These are phyloP conservation scores for Pteronotus mesoamericanus DNA, from an alignment of 2,797 vertebrate genomes.

Conservation along the genomic window DNA sequence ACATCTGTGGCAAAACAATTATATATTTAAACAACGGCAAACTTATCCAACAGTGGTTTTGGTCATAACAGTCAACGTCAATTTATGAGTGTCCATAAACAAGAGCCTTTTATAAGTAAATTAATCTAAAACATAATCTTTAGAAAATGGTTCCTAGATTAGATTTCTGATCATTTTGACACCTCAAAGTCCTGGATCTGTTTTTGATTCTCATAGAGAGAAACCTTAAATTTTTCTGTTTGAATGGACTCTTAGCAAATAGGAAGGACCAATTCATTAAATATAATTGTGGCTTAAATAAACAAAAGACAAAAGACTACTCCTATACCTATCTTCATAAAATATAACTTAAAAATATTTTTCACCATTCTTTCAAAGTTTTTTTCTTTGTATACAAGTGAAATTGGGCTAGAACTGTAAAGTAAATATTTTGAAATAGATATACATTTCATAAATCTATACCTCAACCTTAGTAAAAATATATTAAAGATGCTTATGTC, in stretches of 20 bases:
- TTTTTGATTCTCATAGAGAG: neutral
- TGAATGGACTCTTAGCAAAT: neutral
- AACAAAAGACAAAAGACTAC: neutral
- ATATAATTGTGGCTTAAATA: neutral
- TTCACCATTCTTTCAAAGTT: neutral
- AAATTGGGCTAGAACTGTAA: neutral
- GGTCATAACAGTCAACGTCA: neutral
- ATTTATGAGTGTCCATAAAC: slow-evolving; percentile 23
- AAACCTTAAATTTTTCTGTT: neutral
- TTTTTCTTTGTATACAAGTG: neutral
- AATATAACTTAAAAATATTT: neutral
- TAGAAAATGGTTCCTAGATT: slow-evolving; percentile 16
- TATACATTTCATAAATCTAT: neutral
- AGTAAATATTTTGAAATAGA: slow-evolving; percentile 18
- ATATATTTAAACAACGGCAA: neutral
- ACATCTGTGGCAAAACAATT: neutral
- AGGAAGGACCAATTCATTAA: neutral
- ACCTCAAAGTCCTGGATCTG: neutral
- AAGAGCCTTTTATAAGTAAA: neutral
- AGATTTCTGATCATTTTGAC: slow-evolving; percentile 8
- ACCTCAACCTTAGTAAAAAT: neutral
- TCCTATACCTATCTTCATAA: neutral
- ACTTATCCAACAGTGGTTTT: neutral
- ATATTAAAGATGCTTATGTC: neutral
- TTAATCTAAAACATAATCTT: neutral